Base-by-base conservation (phyloP, 2,797 vertebrate species). In the Sebastes trivittatus region DNA sequence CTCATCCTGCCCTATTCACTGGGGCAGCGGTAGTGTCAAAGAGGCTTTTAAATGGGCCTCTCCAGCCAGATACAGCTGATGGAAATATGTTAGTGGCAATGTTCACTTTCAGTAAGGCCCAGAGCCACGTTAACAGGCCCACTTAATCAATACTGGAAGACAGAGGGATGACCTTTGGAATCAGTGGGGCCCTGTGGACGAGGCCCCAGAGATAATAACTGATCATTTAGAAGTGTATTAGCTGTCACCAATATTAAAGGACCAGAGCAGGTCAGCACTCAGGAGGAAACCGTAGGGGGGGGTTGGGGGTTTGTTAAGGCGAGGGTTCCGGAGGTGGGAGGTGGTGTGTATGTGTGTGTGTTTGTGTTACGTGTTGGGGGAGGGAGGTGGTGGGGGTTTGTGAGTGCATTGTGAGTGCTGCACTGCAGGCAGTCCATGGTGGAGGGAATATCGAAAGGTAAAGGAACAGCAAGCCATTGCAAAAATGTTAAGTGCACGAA, bases 91-190 rank as follows among this genome's bases (percentile, higher is more conserved):
- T 62, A 62, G 76, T 62, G 82, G 61, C 86, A 89, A 88, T 83
- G 85, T 90, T 92, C 89, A 88, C 88, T 93, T 90, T 90, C 90
- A 93, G 89, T 88, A 78, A 87, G 86, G 86, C 79, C 83, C 81
- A 78, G 81, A 89, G 90, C 83, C 82, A 85, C 75, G 86, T 93
- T 94, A 95, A 91, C 88, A 84, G 90, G 79, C 76, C 80, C 80
- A 80, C 72, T 84, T 59, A 87, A 93, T 95, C 94, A 88, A 95
- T 94, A 92, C 70, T 86, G 87, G 80, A 91, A 93, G 90, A 95
- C 88, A 94, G 92, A 94, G 86, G 86, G 84, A 89, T 95, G 94
- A 95, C 94, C 95, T 95, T 94, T 95, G 88, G 87, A 94, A 92
- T 86, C 92, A 93, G 92, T 93, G 85, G 93, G 93, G 90, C 90